Evolutionary conservation across 2,113 vertebrate genomes (phyloP).

Genomic region (Pampusana beccarii): DNA sequence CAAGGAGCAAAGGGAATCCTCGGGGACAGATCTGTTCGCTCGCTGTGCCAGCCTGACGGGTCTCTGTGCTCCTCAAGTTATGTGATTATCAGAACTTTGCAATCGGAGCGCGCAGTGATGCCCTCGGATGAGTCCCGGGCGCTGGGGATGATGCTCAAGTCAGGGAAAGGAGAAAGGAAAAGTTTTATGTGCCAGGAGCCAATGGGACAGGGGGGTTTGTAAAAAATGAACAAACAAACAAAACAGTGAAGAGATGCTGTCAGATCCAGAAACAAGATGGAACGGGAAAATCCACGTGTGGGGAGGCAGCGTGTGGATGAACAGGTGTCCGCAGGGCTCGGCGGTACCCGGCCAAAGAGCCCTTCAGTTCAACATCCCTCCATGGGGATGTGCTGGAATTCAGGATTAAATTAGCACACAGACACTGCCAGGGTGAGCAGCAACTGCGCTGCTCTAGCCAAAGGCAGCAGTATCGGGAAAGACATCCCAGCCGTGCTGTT

Average conservation of each 20-base stretch:
- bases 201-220: accelerated
- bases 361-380: not conserved
- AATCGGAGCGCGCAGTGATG: not conserved
- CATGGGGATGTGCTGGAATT: too few relatives aligned
- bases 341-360: not conserved
- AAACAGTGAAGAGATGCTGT: not conserved
- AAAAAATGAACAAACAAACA: not conserved
- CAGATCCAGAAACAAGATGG: not conserved
- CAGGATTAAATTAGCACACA: not conserved
- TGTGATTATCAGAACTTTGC: not conserved
- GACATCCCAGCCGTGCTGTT: not conserved
- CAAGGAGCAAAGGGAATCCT: not conserved
- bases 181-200: not conserved
- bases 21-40: not conserved
- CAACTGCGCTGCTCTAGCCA: not conserved
- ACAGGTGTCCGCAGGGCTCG: accelerated
- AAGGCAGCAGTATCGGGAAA: not conserved
- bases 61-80: not conserved
- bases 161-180: not conserved
- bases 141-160: not conserved
- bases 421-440: not conserved
- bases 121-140: accelerated
- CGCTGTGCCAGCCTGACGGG: accelerated
- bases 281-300: accelerated
- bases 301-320: not conserved